Conservation (phyloP, 2,113 vertebrate species). For the Hemibagrus wyckioides region DNA sequence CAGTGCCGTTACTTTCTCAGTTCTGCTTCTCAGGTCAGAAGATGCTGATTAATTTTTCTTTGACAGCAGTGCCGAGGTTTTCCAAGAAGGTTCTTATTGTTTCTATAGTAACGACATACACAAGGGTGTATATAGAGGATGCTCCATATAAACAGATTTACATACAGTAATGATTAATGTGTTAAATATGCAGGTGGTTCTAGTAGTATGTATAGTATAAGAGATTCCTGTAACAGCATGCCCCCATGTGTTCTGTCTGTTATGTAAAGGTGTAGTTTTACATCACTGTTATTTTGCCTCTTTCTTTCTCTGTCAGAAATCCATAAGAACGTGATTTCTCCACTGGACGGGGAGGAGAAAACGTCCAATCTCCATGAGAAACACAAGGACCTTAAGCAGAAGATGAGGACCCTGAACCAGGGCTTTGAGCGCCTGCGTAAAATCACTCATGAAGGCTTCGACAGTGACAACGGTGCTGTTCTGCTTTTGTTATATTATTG, state of each 20-base stretch:
- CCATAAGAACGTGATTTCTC: slow-evolving; percentile 84
- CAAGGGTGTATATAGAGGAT: not conserved
- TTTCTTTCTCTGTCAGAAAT: slow-evolving; percentile 71
- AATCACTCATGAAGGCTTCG: slow-evolving; percentile 89
- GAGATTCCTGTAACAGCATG: not conserved
- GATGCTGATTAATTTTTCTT: not conserved
- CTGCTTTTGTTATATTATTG: not conserved
- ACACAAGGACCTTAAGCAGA: slow-evolving; percentile 87
- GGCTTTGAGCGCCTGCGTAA: slow-evolving; percentile 88
- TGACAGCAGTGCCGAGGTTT: not conserved
- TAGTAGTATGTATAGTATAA: not conserved
- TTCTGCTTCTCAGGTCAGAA: not conserved
- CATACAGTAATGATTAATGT: no score
- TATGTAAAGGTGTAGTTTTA: not conserved
- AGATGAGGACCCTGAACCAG: slow-evolving; percentile 84
- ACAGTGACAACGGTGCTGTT: slow-evolving; percentile 75
- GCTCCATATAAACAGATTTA: not conserved
- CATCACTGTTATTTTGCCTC: not conserved
- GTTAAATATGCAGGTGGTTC: no score
- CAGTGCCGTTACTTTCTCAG: not conserved
- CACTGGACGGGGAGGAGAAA: slow-evolving; percentile 77
- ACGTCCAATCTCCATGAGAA: slow-evolving; percentile 77
- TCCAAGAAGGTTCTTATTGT: not conserved
- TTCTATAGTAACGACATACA: not conserved
- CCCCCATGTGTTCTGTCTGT: not conserved